Evolutionary conservation across 2,888 invertebrate genomes (phyloP).

Genomic region (Lithophane socia): DNA sequence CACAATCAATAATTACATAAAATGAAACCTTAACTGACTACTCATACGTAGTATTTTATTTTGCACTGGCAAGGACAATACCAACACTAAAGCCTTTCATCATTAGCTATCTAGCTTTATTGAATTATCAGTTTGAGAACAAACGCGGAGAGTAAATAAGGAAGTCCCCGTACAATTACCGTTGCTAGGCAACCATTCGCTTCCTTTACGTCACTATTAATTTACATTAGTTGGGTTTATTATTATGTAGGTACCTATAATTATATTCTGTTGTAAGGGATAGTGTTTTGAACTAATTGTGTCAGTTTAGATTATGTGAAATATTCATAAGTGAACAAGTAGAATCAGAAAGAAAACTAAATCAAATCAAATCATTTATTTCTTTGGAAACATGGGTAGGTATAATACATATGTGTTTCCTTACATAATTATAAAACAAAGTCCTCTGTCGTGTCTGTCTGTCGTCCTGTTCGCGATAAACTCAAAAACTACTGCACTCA

Average conservation of each 20-base stretch:
- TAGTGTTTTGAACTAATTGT: conserved; percentile 34
- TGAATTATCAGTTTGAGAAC: conserved; percentile 61
- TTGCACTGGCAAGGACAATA: conserved; percentile 7
- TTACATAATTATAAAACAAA: too few species aligned
- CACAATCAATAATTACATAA: background rate
- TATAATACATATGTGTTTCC: too few species aligned
- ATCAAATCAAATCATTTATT: too few species aligned
- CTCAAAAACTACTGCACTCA: too few species aligned
- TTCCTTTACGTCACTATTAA: conserved; percentile 61
- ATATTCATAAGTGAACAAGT: background rate
- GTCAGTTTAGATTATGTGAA: conserved; percentile 20
- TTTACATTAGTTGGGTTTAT: conserved; percentile 60
- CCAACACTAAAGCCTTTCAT: conserved; percentile 28
- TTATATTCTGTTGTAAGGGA: conserved; percentile 41
- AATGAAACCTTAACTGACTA: background rate
- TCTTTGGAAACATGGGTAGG: too few species aligned
- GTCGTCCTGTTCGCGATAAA: too few species aligned
- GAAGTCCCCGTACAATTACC: conserved; percentile 68
- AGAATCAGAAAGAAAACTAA: too few species aligned
- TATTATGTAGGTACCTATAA: conserved; percentile 16
- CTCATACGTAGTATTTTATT: background rate
- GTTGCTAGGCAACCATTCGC: conserved; percentile 68
- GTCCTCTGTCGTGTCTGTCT: too few species aligned
- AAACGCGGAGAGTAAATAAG: conserved; percentile 65
- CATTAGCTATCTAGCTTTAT: conserved; percentile 52